Percentiles rank a stretch among this genome's conserved stretches.
Conservation (phyloP, 2,797 vertebrate species). For the Siniperca obscura region DNA sequence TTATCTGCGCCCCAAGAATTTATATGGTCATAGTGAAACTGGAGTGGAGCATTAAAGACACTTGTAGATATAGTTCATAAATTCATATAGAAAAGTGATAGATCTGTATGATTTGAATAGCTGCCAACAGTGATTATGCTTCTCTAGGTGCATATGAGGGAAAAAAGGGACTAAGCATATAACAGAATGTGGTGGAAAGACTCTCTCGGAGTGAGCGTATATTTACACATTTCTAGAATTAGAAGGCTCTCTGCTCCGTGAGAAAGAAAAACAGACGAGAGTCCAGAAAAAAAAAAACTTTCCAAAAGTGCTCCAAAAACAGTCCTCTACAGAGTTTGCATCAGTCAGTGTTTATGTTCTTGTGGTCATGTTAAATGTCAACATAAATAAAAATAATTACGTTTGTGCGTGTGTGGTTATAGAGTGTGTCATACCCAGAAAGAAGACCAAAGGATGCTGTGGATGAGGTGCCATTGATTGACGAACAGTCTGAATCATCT, state of each 20-base stretch:
- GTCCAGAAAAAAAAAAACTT: neutral
- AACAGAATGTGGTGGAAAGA: neutral
- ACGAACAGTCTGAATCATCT: constrained; percentile 87
- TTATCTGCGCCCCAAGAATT: neutral
- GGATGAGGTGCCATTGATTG: constrained; percentile 73
- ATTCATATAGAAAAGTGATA: neutral
- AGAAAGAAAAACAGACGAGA: neutral
- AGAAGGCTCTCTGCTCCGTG: neutral
- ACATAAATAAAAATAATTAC: neutral
- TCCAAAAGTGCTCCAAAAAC: neutral
- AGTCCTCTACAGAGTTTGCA: neutral
- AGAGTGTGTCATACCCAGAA: constrained; percentile 80
- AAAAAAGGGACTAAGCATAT: neutral
- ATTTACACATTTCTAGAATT: neutral
- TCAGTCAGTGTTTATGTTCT: neutral
- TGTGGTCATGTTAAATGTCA: neutral
- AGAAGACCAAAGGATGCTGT: constrained; percentile 74
- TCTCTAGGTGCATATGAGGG: neutral
- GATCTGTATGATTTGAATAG: neutral
- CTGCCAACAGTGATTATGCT: neutral
- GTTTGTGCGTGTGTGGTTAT: neutral
- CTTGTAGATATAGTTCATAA: neutral
- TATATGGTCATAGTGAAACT: rapidly evolving
- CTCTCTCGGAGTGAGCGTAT: neutral
- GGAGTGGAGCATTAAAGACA: neutral